These are phyloP conservation scores for Fragum fragum DNA, from an alignment of 2,888 invertebrate species.

Conservation along the genomic window DNA sequence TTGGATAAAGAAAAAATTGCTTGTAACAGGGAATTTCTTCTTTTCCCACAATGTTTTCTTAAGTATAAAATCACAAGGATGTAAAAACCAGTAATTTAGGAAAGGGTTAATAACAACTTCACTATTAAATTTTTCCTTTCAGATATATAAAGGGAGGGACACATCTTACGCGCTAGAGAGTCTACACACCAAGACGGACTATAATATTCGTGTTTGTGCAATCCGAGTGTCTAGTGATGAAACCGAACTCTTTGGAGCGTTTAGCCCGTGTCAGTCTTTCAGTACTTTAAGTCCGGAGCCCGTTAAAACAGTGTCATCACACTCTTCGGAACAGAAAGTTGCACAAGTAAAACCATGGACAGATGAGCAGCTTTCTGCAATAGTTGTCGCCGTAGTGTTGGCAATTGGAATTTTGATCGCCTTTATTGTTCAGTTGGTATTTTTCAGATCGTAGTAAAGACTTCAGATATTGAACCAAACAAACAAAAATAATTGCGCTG, in stretches of 20 bases:
- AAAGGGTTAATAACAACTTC: too few species aligned
- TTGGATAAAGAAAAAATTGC: too few species aligned
- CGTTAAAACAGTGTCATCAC: slow-evolving; percentile 59
- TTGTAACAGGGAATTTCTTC: too few species aligned
- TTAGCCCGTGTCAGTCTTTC: slow-evolving; percentile 90
- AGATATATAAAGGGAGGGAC: slow-evolving; percentile 88
- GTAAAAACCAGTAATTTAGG: too few species aligned
- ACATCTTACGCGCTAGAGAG: slow-evolving; percentile 89
- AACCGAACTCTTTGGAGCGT: slow-evolving; percentile 90
- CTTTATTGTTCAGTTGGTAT: slow-evolving; percentile 88
- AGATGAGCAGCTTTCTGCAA: slow-evolving; percentile 90
- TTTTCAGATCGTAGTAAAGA: slow-evolving; percentile 53
- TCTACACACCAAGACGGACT: slow-evolving; percentile 92
- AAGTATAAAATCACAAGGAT: too few species aligned
- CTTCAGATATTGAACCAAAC: not conserved
- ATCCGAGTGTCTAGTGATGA: slow-evolving; percentile 90
- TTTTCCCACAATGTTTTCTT: too few species aligned
- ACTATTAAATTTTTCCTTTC: slow-evolving; percentile 45
- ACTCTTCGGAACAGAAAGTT: slow-evolving; percentile 63
- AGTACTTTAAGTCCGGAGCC: slow-evolving; percentile 87
- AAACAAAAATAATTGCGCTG: not conserved
- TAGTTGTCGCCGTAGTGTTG: slow-evolving; percentile 90
- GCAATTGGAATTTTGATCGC: slow-evolving; percentile 90
- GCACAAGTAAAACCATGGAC: slow-evolving; percentile 86
- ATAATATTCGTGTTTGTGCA: slow-evolving; percentile 93